Evolutionary conservation across 1,140 invertebrate genomes (phyloP).

Genomic region (Solenopsis fugax): DNA sequence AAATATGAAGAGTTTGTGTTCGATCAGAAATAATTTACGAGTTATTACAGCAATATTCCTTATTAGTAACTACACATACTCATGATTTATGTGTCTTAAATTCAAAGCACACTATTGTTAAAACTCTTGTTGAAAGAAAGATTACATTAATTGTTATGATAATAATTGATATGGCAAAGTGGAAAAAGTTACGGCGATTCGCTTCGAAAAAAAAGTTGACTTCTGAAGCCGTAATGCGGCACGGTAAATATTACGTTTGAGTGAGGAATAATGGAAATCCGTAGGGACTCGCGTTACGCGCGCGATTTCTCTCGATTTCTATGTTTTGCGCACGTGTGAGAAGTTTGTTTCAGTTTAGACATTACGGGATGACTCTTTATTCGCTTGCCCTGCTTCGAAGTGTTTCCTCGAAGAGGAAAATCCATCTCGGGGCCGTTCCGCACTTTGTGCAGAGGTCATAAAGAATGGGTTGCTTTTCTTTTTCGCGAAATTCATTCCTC

Average conservation of each 20-base stretch:
- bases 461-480: slow-evolving; percentile 10
- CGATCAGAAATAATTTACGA: background rate
- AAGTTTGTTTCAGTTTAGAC: slow-evolving; percentile 52
- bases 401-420: background rate
- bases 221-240: slow-evolving; percentile 57
- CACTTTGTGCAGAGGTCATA: slow-evolving; percentile 36
- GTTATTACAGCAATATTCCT: slow-evolving; percentile 1
- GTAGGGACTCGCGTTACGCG: slow-evolving; percentile 54
- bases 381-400: slow-evolving; percentile 14
- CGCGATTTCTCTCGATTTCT: slow-evolving; percentile 39
- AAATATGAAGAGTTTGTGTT: background rate
- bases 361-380: slow-evolving; percentile 27
- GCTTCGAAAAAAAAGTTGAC: background rate
- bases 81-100: background rate
- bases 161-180: background rate
- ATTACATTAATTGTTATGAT: background rate
- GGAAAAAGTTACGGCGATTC: background rate
- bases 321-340: background rate
- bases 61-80: background rate
- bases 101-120: background rate
- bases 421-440: background rate
- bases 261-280: slow-evolving; percentile 62
- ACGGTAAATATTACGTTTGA: slow-evolving; percentile 67
- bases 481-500: slow-evolving; percentile 14
- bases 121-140: background rate